Evolutionary conservation across 2,888 invertebrate genomes (phyloP).

Genomic region (Linnaemya tessellans): DNA sequence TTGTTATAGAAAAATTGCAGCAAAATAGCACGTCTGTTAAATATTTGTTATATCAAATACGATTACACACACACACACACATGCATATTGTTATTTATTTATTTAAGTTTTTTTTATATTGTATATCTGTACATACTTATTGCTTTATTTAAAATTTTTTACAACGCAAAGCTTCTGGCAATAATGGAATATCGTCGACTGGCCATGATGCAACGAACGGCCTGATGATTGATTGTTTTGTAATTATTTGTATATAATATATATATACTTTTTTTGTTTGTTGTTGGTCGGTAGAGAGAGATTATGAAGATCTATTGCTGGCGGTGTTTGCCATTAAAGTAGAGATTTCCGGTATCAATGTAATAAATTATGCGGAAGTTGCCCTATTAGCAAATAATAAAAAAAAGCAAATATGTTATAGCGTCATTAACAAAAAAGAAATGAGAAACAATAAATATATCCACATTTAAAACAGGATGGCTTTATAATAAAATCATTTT

Average conservation of each 20-base stretch:
- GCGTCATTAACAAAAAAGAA: neutral
- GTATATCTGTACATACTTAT: neutral
- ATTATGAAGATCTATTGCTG: conserved; percentile 39
- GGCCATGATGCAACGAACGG: neutral
- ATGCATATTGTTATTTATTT: neutral
- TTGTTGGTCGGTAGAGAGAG: conserved; percentile 2
- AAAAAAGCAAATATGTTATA: conserved; percentile 19
- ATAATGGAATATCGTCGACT: conserved; percentile 29
- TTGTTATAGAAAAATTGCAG: conserved; percentile 26
- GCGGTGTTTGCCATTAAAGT: conserved; percentile 49
- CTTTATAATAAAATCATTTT: conserved; percentile 19
- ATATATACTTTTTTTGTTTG: conserved; percentile 12
- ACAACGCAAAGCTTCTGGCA: conserved; percentile 26
- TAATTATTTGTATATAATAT: conserved; percentile 28
- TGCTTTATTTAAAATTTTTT: conserved; percentile 1
- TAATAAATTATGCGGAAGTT: conserved; percentile 66
- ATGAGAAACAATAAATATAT: neutral
- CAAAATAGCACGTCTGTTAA: conserved; percentile 59
- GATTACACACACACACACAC: neutral
- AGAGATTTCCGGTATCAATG: conserved; percentile 53
- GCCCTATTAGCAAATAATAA: conserved; percentile 28
- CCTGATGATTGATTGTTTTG: conserved; percentile 62
- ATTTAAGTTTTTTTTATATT: conserved; percentile 3
- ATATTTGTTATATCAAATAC: conserved; percentile 48
- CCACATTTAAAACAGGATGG: conserved; percentile 36